These are phyloP conservation scores for Muscidifurax raptorellus DNA, from an alignment of 1,140 invertebrate genomes.

Conservation along the genomic window DNA sequence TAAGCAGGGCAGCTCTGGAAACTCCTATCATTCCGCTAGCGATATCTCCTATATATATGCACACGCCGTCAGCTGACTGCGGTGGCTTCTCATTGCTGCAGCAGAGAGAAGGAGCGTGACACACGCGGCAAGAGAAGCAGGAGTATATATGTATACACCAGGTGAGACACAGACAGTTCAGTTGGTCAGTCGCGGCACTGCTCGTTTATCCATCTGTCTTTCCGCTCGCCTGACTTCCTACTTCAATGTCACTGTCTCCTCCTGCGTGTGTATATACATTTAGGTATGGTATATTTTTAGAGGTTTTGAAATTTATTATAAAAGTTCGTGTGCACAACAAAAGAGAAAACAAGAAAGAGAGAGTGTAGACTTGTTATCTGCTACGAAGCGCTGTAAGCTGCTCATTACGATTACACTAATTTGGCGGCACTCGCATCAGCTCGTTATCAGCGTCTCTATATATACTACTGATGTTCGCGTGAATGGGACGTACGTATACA, in stretches of 20 bases:
- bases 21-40: background rate
- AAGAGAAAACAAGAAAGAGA: too few relatives aligned
- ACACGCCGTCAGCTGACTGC: background rate
- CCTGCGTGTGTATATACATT: background rate
- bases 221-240: background rate
- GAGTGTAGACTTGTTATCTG: too few relatives aligned
- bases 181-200: slow-evolving; percentile 17
- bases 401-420: too few relatives aligned
- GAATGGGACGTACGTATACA: too few relatives aligned
- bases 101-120: background rate
- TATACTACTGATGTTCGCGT: too few relatives aligned
- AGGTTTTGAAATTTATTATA: too few relatives aligned
- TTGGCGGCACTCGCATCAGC: too few relatives aligned
- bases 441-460: too few relatives aligned
- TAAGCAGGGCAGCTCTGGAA: background rate
- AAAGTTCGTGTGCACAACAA: too few relatives aligned
- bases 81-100: background rate
- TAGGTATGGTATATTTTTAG: too few relatives aligned
- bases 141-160: background rate
- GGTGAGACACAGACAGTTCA: background rate
- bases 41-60: background rate
- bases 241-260: background rate
- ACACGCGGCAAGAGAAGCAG: background rate
- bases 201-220: slow-evolving; percentile 10
- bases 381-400: too few relatives aligned